These are phyloP conservation scores for Anas platyrhynchos DNA, from an alignment of 2,113 vertebrate species.

Conservation along the genomic window DNA sequence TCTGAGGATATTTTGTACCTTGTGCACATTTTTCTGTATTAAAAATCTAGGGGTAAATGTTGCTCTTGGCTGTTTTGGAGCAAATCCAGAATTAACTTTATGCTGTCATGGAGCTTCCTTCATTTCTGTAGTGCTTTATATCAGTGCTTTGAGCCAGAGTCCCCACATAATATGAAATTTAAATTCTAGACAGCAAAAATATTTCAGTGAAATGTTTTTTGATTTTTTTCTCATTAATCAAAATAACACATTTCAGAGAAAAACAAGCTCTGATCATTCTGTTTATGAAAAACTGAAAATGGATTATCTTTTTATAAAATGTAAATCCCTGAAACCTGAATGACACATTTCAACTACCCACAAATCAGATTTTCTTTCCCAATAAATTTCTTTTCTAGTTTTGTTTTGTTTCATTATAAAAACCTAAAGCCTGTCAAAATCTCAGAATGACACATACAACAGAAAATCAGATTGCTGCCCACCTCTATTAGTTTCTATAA, in stretches of 20 bases:
- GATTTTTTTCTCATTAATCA: conserved; percentile 54
- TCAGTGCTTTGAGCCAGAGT: conserved; percentile 22
- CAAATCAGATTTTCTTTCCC: conserved; percentile 45
- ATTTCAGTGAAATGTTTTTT: conserved; percentile 42
- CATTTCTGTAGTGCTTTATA: conserved; percentile 28
- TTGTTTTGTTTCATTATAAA: conserved; percentile 55
- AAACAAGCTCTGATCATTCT: conserved; percentile 22
- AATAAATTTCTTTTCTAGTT: conserved; percentile 33
- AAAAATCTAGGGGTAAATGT: conserved; percentile 53
- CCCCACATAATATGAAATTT: conserved; percentile 1
- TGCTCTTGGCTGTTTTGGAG: conserved; percentile 17
- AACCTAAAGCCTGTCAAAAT: conserved; percentile 49
- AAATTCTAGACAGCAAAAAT: conserved; percentile 38
- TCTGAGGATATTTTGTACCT: conserved; percentile 32
- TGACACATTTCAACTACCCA: conserved; percentile 43
- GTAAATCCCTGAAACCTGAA: conserved; percentile 29
- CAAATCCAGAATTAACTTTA: conserved; percentile 58
- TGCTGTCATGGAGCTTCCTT: conserved; percentile 50
- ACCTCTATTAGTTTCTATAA: conserved; percentile 59
- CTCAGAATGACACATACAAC: conserved; percentile 39
- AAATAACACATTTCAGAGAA: conserved; percentile 42
- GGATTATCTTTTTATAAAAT: conserved; percentile 41
- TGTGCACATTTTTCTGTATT: conserved; percentile 40
- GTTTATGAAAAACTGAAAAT: conserved; percentile 15
- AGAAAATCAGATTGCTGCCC: conserved; percentile 61